Evolutionary conservation across 2,888 invertebrate species (phyloP), one percentile per base, ranked within the genome.

Genomic region (Adelognathus sp.): DNA sequence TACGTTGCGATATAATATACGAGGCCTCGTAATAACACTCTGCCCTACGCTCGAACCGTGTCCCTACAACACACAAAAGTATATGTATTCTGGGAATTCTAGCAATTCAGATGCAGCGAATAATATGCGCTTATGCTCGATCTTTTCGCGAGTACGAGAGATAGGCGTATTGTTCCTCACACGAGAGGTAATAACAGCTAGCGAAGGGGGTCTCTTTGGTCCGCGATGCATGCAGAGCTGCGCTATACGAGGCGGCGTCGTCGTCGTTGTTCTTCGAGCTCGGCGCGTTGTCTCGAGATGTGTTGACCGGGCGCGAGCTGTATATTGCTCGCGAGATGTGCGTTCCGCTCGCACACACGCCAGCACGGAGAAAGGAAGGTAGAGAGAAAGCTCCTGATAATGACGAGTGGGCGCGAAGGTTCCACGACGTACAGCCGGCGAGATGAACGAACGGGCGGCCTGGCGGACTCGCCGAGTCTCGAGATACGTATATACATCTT

Each of bases 341-440:
- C 63, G 70, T 76, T 29, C 9, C 36, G 50, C 69, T n/a, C 39
- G 56, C 76, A 56, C 58, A 21, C 46, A 24, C 46, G 50, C 63
- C 54, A 54, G 56, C 14, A 33, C 63, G 79, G 81, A 75, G 81
- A 81, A 81, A 81, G 79, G 81, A 81, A 76, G 76, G 79, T 79
- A 60, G 79, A 81, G 81, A 79, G 81, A 81, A 81, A 81, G 81
- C 81, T 81, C 76, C 76, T 79, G 79, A 81, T 81, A 81, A 81
- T 81, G 81, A 81, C 79, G 79, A 79, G 79, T 79, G 76, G 81
- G 76, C 76, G 76, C 76, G 81, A 81, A 79, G 79, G 66, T 79
- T 79, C 61, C 61, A 36, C 39, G 29, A 4, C 50, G 69, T 44
- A 56, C n/a, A n/a, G n/a, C 56, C 69, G 52, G 69, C 74, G 56